phyloP scores from a whole-genome alignment of 1,140 invertebrate species.

The Brachionus plicatilis region DNA sequence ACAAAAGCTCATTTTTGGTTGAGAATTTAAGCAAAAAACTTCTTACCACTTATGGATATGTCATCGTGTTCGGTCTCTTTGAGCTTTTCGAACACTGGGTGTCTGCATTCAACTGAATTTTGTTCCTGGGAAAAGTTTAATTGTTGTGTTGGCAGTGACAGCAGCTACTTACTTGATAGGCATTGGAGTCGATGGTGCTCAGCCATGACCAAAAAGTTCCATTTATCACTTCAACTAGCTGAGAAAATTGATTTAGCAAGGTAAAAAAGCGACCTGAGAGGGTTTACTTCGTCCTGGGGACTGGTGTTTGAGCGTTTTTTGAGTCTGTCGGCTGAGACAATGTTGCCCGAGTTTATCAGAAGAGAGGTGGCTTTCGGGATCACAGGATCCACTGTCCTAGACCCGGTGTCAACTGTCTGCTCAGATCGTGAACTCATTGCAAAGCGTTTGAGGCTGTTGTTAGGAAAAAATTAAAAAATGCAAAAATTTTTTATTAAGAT shows the following conservation, averaged over 20 bases:
- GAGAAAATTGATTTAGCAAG: not conserved
- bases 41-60: not conserved
- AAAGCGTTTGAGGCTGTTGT: not conserved
- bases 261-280: too few relatives aligned
- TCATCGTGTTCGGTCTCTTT: not conserved
- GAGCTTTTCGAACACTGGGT: not conserved
- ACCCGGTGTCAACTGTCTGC: not conserved
- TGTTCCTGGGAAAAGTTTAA: not conserved
- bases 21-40: not conserved
- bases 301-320: conserved; percentile 27
- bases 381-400: not conserved
- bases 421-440: not conserved
- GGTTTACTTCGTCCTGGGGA: conserved; percentile 22
- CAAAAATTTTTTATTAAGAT: not conserved
- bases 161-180: not conserved
- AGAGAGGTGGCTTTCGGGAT: conserved; percentile 8
- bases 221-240: conserved; percentile 29
- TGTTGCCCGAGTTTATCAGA: not conserved
- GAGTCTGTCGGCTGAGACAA: conserved; percentile 4
- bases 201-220: conserved; percentile 15
- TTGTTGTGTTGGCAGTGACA: not conserved
- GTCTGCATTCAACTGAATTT: not conserved
- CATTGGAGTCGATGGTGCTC: not conserved
- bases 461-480: not conserved
- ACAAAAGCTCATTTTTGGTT: not conserved